Percentiles rank a stretch among this genome's conserved stretches.
phyloP scores from a whole-genome alignment of 2,888 invertebrate species.

The Creontiades dilutus region DNA sequence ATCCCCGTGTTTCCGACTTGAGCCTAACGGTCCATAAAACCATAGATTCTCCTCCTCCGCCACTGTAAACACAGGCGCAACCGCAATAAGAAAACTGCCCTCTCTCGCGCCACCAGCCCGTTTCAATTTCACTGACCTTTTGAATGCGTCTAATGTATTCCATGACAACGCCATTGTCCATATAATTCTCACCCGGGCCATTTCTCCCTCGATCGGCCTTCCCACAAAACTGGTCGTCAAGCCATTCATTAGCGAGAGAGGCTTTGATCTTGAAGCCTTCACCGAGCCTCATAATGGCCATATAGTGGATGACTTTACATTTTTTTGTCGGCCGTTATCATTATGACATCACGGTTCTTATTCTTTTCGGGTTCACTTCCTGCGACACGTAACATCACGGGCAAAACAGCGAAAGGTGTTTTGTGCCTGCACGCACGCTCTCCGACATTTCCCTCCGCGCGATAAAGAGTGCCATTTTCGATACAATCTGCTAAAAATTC shows the following conservation, averaged over 20 bases:
- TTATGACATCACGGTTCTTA: constrained; percentile 19
- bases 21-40: constrained; percentile 45
- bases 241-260: constrained; percentile 8
- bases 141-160: constrained; percentile 53
- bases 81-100: background rate
- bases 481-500: constrained; percentile 12
- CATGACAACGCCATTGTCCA: constrained; percentile 47
- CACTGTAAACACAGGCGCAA: constrained; percentile 10
- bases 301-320: constrained; percentile 41
- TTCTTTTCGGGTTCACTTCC: background rate
- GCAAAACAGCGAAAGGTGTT: constrained; percentile 35
- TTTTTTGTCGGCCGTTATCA: constrained; percentile 10
- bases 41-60: background rate
- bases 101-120: background rate
- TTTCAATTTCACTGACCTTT: constrained; percentile 64
- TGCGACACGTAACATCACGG: constrained; percentile 28
- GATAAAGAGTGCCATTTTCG: constrained; percentile 2
- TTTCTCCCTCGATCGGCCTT: constrained; percentile 37
- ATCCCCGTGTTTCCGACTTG: background rate
- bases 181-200: background rate
- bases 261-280: constrained; percentile 32
- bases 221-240: background rate
- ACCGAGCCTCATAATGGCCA: background rate
- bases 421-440: background rate
- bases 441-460: constrained; percentile 6